Base-by-base conservation (phyloP, 2,113 vertebrate species). In the Herpetotheres cachinnans region DNA sequence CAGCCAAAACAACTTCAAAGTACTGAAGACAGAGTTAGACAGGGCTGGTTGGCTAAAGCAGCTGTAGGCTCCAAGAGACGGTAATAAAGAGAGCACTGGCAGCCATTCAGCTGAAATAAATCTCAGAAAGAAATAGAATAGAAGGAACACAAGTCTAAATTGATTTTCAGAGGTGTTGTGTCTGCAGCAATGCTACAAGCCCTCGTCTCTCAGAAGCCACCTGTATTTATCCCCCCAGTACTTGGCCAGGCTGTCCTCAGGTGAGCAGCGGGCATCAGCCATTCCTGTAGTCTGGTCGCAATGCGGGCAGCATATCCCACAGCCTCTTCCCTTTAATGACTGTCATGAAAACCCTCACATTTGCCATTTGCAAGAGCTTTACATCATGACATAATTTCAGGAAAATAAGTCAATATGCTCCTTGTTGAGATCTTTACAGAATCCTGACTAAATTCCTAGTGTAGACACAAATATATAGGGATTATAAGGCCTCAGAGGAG, bases 1-100 rank as follows among this genome's bases (percentile, higher is more conserved):
- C 74, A 90, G 83, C 88, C 83, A 92, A 92, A 95, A 95, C 42
- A 86, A 72, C 89, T 93, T 93, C 74, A 92, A 85, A 95, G 89
- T 10, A 14, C 78, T 50, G 78, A 89, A 93, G 93, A 72, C 10
- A 76, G 71, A 92, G 61, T 84, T 87, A 92, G 90, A 79, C 69
- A 79, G 70, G 65, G 42, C 8, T 59, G 55, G 74, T 70, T 86
- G 89, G 78, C 71, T 94, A 36, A 90, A 95, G 82, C 19, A 50
- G 29, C 54, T 90, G 58, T 22, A 59, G 73, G 62, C 47, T 89
- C 54, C 74, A 67, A 89, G 63, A 82, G 50, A 27, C 32, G 11
- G 71, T 30, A 77, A 73, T 67, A 66, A 70, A 77, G 89, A 88
- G 46, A 91, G 46, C n/a, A 34, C 74, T 90, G 91, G 62, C 89